Evolutionary conservation across 2,113 vertebrate genomes (phyloP), one percentile per base, ranked within the genome.

Genomic region (Dinomys branickii): DNA sequence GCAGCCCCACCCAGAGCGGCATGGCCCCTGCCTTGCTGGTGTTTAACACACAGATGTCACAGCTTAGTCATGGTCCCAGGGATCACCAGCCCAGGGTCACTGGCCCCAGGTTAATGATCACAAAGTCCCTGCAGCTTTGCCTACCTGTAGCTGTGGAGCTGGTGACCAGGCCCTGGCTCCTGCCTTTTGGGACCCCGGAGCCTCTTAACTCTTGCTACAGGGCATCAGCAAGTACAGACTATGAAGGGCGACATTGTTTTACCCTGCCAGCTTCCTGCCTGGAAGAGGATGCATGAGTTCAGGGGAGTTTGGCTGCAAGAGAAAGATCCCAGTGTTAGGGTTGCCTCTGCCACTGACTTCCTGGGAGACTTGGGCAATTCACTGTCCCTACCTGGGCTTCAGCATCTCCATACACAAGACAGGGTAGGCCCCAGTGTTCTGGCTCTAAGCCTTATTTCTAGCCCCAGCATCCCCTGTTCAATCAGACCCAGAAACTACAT

Each of bases 101-200:
- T 54, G 56, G 54, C 44, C 87, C n/a, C 56, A 52, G 4, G 75
- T 95, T 97, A 97, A 95, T 88, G 82, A 88, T 95, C 95, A 56
- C 89, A 65, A 26, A 91, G 67, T 26, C 30, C 71, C 71, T 85
- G 86, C 8, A 83, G 88, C 38, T 90, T 82, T 69, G 71, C 22
- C 52, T 67, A 38, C 50, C 44, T 83, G 14, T 0, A 44, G 35
- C 52, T 59, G 59, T 61, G 82, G 54, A 88, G 10, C n/a, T n/a
- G 7, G 19, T 26, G 33, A 73, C 33, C 20, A 52, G 44, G 58
- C 16, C 88, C 81, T 14, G 3, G 33, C 1, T 54, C 61, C 50
- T 56, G 80, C 59, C 61, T 5, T 59, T 2, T 1, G 54, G 44
- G 73, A 67, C 10, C 61, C 65, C 47, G 16, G 4, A 54, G 85